Evolutionary conservation across 2,113 vertebrate species (phyloP), one percentile per base, ranked within the genome.

Genomic region (Pollimyrus isidori): DNA sequence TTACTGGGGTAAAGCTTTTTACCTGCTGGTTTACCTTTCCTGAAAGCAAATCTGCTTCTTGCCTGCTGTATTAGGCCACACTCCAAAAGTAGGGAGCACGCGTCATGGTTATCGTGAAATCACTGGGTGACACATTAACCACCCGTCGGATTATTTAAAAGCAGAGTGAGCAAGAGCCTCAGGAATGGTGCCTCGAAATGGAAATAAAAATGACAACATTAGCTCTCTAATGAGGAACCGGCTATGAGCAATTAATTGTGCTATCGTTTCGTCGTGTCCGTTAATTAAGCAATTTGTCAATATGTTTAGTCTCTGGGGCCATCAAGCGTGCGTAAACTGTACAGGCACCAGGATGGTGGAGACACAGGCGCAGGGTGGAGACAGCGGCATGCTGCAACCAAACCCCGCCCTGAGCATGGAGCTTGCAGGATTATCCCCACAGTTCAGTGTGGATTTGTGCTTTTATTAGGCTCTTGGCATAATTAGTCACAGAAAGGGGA

Each of bases 201-300:
- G 26, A 87, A 73, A 49, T 83, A 88, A 88, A 89, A 91, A 90
- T 17, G 82, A 86, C 42, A 62, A 84, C 88, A 76, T 89, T 89
- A 90, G 48, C 76, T 62, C 46, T 42, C 7, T 90, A 93, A 91
- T 89, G 52, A 89, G 85, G 82, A 87, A 80, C 87, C 58, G 86
- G 89, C 69, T 89, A 88, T 30, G 88, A 30, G 86, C 85, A 91
- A 91, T 91, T 92, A 89, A 91, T 91, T 88, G 88, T 90, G 84
- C 86, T 56, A 73, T 90, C 30, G 90, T 89, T 82, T n/a, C 45
- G 48, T 87, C 48, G 58, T 89, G 89, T 89, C 84, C 48, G 45
- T 86, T 89, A 89, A 89, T 89, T 86, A 89, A 89, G 58, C 83
- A 50, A 89, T 86, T 89, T 89, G 84, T 87, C 89, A 90, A 87